phyloP scores from a whole-genome alignment of 1,140 invertebrate species.

The Drepana arcuata region DNA sequence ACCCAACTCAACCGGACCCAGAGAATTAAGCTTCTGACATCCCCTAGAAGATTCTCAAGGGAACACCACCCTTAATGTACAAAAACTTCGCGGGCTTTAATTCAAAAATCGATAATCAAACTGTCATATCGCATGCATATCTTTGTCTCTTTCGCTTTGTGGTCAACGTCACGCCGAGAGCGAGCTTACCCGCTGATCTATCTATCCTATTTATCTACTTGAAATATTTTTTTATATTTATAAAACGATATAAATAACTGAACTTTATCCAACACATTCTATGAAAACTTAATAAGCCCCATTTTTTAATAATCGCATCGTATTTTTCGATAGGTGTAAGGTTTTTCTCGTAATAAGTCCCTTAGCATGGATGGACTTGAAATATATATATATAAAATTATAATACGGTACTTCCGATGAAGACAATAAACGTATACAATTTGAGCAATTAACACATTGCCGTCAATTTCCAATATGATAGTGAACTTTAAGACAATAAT shows the following conservation, averaged over 20 bases:
- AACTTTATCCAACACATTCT: slow-evolving; percentile 36
- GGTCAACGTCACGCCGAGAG: slow-evolving; percentile 17
- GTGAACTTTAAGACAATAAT: slow-evolving; percentile 31
- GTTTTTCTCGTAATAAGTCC: slow-evolving; percentile 22
- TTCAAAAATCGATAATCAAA: slow-evolving; percentile 38
- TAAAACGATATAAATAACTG: too few relatives aligned
- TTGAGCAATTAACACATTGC: slow-evolving; percentile 39
- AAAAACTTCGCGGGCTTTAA: slow-evolving; percentile 43
- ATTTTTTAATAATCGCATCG: slow-evolving; percentile 47
- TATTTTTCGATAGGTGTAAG: slow-evolving; percentile 56
- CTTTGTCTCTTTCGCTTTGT: slow-evolving; percentile 38
- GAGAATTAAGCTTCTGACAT: slow-evolving; percentile 21
- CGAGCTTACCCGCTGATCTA: too few relatives aligned
- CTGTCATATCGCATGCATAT: slow-evolving; percentile 60
- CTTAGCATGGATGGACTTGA: slow-evolving; percentile 5
- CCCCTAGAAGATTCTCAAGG: slow-evolving; percentile 32
- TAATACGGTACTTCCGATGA: slow-evolving; percentile 22
- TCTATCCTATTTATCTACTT: slow-evolving; percentile 29
- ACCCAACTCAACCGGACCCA: slow-evolving; percentile 7
- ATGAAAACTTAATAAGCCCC: slow-evolving; percentile 41
- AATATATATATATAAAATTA: too few relatives aligned
- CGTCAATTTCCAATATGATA: slow-evolving; percentile 48
- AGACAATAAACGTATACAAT: slow-evolving; percentile 29
- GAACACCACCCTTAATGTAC: slow-evolving; percentile 27
- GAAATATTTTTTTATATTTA: slow-evolving; percentile 58